Conservation (phyloP, 1,140 invertebrate species). For the Eriosoma lanigerum region DNA sequence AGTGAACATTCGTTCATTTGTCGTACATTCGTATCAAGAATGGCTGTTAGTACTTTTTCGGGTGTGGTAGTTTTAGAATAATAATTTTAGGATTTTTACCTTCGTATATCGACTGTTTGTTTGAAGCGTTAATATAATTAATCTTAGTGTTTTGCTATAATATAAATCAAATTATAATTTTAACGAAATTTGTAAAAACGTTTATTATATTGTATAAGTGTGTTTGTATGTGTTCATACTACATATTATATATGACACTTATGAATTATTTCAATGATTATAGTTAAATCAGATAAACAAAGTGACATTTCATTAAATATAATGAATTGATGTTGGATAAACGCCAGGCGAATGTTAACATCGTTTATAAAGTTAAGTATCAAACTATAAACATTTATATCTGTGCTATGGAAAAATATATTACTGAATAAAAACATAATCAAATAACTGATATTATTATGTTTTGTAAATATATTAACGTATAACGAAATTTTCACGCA, state of each 20-base stretch:
- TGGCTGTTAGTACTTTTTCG: too few relatives aligned
- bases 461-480: not conserved
- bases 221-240: not conserved
- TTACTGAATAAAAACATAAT: constrained; percentile 19
- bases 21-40: too few relatives aligned
- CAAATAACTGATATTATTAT: not conserved
- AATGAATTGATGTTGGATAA: constrained; percentile 43
- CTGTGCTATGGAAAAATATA: not conserved
- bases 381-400: constrained; percentile 19
- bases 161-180: constrained; percentile 16
- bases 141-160: not conserved
- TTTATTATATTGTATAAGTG: not conserved
- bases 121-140: not conserved
- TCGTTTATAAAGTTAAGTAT: constrained; percentile 43
- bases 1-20: too few relatives aligned
- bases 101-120: too few relatives aligned
- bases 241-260: not conserved
- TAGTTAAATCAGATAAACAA: constrained; percentile 41
- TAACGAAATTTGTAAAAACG: constrained; percentile 1
- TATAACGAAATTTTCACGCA: not conserved
- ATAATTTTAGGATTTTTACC: too few relatives aligned
- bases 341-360: constrained; percentile 26
- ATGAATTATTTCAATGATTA: constrained; percentile 46
- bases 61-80: too few relatives aligned
- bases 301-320: constrained; percentile 39